A percentile compares a stretch with the other conserved stretches of the same genome.
These are phyloP conservation scores for Prolemur simus DNA, from an alignment of 2,113 vertebrate genomes.

Conservation along the genomic window DNA sequence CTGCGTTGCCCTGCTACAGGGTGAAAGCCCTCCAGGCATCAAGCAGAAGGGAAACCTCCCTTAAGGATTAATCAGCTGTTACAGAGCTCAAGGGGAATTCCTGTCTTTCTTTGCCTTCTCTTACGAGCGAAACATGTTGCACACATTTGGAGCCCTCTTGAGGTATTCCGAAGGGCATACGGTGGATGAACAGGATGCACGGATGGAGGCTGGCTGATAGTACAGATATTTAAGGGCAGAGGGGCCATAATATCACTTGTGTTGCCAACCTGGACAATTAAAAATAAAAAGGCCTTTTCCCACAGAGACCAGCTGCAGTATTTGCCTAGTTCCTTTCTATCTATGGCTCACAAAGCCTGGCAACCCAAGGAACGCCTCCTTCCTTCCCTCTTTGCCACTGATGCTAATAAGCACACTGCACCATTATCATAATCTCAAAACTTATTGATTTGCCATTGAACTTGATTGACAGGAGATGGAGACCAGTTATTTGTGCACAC, in stretches of 20 bases:
- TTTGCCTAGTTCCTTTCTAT: background rate
- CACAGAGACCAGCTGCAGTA: background rate
- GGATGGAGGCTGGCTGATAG: background rate
- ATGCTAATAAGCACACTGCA: background rate
- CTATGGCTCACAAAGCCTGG: background rate
- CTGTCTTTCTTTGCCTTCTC: background rate
- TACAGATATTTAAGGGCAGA: background rate
- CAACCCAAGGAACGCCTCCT: background rate
- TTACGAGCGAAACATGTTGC: background rate
- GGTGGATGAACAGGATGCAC: background rate
- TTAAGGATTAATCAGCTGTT: background rate
- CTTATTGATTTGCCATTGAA: background rate
- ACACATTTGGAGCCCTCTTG: background rate
- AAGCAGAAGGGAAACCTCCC: too few relatives aligned
- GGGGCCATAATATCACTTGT: background rate
- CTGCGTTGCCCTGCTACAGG: background rate
- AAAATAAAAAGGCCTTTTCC: background rate
- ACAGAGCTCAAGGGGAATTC: background rate
- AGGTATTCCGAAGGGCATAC: background rate
- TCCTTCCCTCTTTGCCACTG: background rate
- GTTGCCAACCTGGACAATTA: background rate
- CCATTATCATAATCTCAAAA: background rate
- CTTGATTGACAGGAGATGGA: background rate
- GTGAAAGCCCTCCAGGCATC: background rate
- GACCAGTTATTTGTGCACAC: background rate